These are phyloP conservation scores for Bryconaethiops microstoma DNA, from an alignment of 2,797 vertebrate genomes.

Conservation along the genomic window DNA sequence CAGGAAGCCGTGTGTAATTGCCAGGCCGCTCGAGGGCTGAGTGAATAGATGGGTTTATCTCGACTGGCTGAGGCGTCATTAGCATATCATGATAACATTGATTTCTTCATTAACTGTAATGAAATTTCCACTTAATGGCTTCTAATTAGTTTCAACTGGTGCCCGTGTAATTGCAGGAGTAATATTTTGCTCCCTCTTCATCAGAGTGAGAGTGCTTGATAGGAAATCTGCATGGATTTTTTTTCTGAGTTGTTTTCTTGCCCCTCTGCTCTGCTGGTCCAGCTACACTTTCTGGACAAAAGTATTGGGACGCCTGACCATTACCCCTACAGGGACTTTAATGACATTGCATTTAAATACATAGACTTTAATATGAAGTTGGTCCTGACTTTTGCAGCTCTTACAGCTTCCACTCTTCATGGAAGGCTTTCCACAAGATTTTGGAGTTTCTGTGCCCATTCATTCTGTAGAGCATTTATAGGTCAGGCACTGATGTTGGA, in stretches of 20 bases:
- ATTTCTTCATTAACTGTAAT: constrained; percentile 81
- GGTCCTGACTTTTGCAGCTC: too few relatives aligned
- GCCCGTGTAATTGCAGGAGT: constrained; percentile 68
- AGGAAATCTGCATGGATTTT: constrained; percentile 32
- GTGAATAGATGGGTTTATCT: constrained; percentile 74
- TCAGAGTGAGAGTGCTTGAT: constrained; percentile 64
- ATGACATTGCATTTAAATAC: too few relatives aligned
- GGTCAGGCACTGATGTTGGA: too few relatives aligned
- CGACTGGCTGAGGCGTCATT: constrained; percentile 72
- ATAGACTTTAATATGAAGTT: too few relatives aligned
- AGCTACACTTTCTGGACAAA: too few relatives aligned
- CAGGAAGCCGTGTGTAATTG: constrained; percentile 64
- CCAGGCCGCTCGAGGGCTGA: constrained; percentile 62
- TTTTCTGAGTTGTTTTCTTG: constrained; percentile 4
- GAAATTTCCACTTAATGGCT: constrained; percentile 79
- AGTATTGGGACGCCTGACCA: too few relatives aligned
- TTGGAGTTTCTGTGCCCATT: too few relatives aligned
- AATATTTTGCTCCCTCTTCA: constrained; percentile 64
- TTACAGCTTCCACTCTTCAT: too few relatives aligned
- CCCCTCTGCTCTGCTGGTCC: too few relatives aligned
- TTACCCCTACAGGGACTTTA: too few relatives aligned
- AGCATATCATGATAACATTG: constrained; percentile 83
- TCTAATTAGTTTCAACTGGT: constrained; percentile 81
- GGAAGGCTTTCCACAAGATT: too few relatives aligned
- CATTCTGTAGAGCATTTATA: too few relatives aligned